Base-by-base conservation (phyloP, 1,140 invertebrate species). In the Andricus grossulariae region DNA sequence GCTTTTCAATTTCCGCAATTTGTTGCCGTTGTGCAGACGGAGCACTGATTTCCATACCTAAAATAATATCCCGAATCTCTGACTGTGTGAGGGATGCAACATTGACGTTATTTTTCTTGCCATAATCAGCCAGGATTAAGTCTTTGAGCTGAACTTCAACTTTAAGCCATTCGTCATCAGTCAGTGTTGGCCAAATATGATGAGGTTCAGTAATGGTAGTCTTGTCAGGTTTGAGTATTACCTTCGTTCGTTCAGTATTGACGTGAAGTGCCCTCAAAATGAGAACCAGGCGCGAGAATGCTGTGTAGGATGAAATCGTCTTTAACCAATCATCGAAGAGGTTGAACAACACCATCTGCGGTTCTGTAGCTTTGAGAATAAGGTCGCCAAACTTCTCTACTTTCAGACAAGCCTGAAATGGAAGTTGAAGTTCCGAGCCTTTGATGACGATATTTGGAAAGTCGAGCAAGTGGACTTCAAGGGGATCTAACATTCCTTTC, bases 391-490 rank as follows among this genome's bases (percentile, higher is more conserved):
- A 99, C 91, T 99, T 99, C 92, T 99, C 99, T 25, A 99, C 98
- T 90, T 99, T 99, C 2, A 99, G 93, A 92, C 98, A 99, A 15
- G 98, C 98, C 89, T 99, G 99, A 96, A 99, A 99, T 0, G 99
- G 99, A 80, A 99, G 90, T 91, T 99, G 99, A 71, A 99, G 91
- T 90, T 99, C 99, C 3, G 98, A 99, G 1, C 98, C 99, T 91
- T 99, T 99, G 91, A 99, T 99, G 16, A 99, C 99, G 91, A 99
- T 99, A 90, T 99, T 99, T 0, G 99, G 99, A 92, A 99, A 99
- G 92, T 99, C 99, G 0, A 99, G 93, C 86, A 99, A 95, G 93
- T 99, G 99, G 32, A 99, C 98, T 93, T 99, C 99, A 54, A 99
- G 94, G 1, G 99, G 99, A 94, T 99, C 99, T 93, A 99, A 96